Base-by-base conservation (phyloP, 2,113 vertebrate species). In the Pitta sordida region DNA sequence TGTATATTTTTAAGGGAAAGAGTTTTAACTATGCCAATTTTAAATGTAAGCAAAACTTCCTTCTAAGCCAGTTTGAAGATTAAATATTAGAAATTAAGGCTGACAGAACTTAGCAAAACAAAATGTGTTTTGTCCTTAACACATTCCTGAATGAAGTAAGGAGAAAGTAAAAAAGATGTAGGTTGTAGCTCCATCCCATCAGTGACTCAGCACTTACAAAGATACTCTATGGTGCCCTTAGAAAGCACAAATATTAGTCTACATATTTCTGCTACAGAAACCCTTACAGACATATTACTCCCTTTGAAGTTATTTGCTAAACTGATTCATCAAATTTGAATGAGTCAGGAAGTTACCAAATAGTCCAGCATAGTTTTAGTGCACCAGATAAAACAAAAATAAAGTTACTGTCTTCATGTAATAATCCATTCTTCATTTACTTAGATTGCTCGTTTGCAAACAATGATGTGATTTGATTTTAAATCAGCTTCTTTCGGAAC, bases 251-350 rank as follows among this genome's bases (percentile, higher is more conserved):
- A 6, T 44, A 39, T 30, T 15, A 64, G 14, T n/a, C 58, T 41
- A 58, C 3, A 9, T 49, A 83, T 48, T 80, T 80, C 65, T 36
- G 11, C n/a, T 19, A 80, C 0, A 41, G 56, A 94, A 95, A 91
- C 70, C 80, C 88, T 95, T 94, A 97, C 23, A 71, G 92, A 97
- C 65, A 83, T 77, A 92, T 88, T 97, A 96, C 92, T 96, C 94
- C 92, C 97, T 58, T 85, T 63, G 39, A 85, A 67, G 29, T 60
- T 70, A 58, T 44, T 51, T 60, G 29, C 55, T 58, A 23, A 64
- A 70, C n/a, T 79, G 88, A 97, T 87, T 83, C 59, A 46, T 79
- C 74, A 81, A 91, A 96, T 88, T 83, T 94, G 90, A 97, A 69
- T 88, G 79, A 97, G 88, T 69, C 79, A 95, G 63, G 49, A 43